A percentile compares a stretch with the other conserved stretches of the same genome.
Evolutionary conservation across 2,113 vertebrate genomes (phyloP).

Genomic region (Oncorhynchus mykiss): DNA sequence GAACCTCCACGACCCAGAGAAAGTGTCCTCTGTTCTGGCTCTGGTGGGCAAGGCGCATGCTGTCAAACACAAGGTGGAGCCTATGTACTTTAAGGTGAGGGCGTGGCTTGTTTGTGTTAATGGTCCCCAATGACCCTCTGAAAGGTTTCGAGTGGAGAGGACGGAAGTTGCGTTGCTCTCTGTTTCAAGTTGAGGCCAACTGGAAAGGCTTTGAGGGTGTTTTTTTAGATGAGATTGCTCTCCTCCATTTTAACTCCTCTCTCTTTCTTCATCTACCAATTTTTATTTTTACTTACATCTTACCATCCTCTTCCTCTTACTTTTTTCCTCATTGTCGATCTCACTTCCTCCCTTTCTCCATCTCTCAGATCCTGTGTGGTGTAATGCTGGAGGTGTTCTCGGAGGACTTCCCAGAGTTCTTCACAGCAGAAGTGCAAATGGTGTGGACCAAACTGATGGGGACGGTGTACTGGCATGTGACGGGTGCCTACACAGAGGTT

Average conservation of each 20-base stretch:
- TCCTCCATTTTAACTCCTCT: too few species aligned
- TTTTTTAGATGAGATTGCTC: neutral
- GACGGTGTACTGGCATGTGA: slow-evolving; percentile 90
- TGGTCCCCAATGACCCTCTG: neutral
- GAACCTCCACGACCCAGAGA: slow-evolving; percentile 89
- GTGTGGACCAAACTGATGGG: slow-evolving; percentile 91
- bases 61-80: slow-evolving; percentile 96
- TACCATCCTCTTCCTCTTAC: neutral
- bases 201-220: neutral
- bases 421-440: slow-evolving; percentile 83
- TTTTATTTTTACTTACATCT: neutral
- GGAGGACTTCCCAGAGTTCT: slow-evolving; percentile 87
- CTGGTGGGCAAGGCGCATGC: slow-evolving; percentile 93
- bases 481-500: slow-evolving; percentile 90
- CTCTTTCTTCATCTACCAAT: neutral
- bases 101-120: too few species aligned
- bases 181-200: neutral
- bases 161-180: neutral
- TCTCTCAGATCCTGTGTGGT: slow-evolving; percentile 84
- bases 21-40: slow-evolving; percentile 87
- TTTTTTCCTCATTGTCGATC: neutral
- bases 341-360: slow-evolving; percentile 4
- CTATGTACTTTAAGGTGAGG: slow-evolving; percentile 93
- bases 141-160: neutral
- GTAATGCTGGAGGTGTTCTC: slow-evolving; percentile 90